A percentile compares a stretch with the other conserved stretches of the same genome.
phyloP scores from a whole-genome alignment of 2,888 invertebrate genomes.

The Andrena fulva region DNA sequence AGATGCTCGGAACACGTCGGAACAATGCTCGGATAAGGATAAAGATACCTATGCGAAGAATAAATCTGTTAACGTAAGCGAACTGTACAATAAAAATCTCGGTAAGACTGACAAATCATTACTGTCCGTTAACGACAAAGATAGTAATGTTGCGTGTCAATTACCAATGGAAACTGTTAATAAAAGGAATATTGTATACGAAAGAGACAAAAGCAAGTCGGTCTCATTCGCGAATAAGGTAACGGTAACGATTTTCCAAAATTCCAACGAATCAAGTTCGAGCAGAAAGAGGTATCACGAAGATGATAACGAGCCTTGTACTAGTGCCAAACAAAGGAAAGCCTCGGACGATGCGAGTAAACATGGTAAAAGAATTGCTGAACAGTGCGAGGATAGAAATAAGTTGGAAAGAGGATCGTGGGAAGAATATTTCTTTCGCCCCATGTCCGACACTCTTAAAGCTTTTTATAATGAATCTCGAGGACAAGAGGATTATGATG shows the following conservation, averaged over 20 bases:
- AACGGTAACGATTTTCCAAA: background rate
- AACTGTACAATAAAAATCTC: background rate
- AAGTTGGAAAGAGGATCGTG: constrained; percentile 37
- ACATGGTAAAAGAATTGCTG: background rate
- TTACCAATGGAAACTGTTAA: background rate
- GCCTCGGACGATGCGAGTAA: background rate
- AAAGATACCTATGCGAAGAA: background rate
- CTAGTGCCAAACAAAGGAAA: constrained; percentile 5
- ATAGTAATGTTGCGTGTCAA: background rate
- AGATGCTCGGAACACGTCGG: background rate
- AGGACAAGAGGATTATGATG: constrained; percentile 88
- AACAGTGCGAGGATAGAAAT: background rate
- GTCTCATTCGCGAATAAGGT: constrained; percentile 31
- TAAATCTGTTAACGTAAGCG: background rate
- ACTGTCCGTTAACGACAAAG: background rate
- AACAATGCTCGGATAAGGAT: background rate
- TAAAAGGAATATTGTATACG: background rate
- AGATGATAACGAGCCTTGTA: constrained; percentile 17
- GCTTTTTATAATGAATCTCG: constrained; percentile 89
- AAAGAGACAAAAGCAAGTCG: constrained; percentile 30
- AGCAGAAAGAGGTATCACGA: constrained; percentile 37
- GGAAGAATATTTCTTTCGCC: constrained; percentile 73
- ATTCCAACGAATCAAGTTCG: background rate
- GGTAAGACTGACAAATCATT: background rate
- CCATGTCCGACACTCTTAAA: constrained; percentile 86